Base-by-base conservation (phyloP, 1,140 invertebrate genomes). In the Eupeodes corollae region DNA sequence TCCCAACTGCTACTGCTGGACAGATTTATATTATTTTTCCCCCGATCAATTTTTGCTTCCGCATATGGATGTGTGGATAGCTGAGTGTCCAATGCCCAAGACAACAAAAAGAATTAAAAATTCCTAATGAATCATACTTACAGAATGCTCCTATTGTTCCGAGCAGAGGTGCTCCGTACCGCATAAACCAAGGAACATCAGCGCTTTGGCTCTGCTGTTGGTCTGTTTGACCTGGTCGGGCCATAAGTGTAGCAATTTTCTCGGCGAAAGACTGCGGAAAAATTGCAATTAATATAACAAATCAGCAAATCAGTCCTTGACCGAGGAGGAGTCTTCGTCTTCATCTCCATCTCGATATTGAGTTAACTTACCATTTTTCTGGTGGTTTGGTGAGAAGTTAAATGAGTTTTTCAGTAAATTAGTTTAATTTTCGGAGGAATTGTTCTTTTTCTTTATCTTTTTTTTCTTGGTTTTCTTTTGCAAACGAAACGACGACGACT, bases 121-220 rank as follows among this genome's bases (percentile, higher is more conserved):
- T 26, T 26, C 21, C n/a, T n/a, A n/a, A 26, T 26, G 21, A 26
- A 26, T 26, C 21, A 26, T 26, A 75, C 79, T 80, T 75, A 87
- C 85, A 73, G 60, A 85, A 78, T 63, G 88, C 82, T 58, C 86
- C 89, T 69, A 86, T 77, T 53, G 87, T 91, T 44, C 89, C 90
- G 51, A 92, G 69, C 49, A 78, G 79, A 66, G 88, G 79, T 47
- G 80, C 86, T 61, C 78, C 84, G 73, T 88, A 91, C 68, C 88
- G 88, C 73, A 91, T 76, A 80, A 84, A 91, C 85, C 85, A 89
- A 52, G 88, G 84, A 49, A 83, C 79, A 69, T 88, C 86, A 69
- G 88, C 85, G 74, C 84, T 84, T 51, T 77, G 71, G 44, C 71
- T 73, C 53, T 77, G 78, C 67, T 84, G 34, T 48, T 59, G 59